Conservation (phyloP, 2,113 vertebrate genomes). For the Larimichthys polyactis region DNA sequence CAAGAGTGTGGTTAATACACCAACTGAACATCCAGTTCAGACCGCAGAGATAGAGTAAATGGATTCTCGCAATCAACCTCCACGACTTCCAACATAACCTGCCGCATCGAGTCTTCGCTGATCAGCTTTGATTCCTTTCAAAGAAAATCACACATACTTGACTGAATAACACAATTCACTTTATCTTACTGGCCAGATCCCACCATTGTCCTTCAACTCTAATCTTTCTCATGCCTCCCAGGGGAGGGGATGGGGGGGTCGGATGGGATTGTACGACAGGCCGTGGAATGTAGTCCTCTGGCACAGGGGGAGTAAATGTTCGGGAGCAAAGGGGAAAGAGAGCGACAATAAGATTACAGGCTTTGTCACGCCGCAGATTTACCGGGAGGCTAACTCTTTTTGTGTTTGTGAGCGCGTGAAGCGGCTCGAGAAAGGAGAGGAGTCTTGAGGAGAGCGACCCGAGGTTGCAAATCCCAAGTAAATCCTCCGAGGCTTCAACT, state of each 20-base stretch:
- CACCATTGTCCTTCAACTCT: conserved; percentile 41
- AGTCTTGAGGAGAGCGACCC: conserved; percentile 33
- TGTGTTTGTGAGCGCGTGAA: conserved; percentile 48
- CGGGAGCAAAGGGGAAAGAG: conserved; percentile 20
- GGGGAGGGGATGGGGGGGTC: conserved; percentile 15
- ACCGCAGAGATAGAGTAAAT: conserved; percentile 39
- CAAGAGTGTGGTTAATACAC: conserved; percentile 37
- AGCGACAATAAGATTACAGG: conserved; percentile 61
- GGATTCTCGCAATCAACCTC: conserved; percentile 7
- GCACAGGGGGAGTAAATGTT: conserved; percentile 54
- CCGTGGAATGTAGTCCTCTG: conserved; percentile 66
- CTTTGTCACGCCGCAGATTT: conserved; percentile 62
- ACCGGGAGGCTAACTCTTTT: conserved; percentile 46
- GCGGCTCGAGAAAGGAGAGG: conserved; percentile 23
- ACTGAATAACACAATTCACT: conserved; percentile 17
- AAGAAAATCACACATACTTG: not conserved
- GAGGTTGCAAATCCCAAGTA: conserved; percentile 33
- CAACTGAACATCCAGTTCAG: conserved; percentile 47
- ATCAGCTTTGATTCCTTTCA: conserved; percentile 36
- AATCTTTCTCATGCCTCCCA: conserved; percentile 32
- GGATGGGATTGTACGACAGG: conserved; percentile 49
- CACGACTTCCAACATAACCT: conserved; percentile 32
- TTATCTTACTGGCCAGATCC: conserved; percentile 23
- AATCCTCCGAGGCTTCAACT: conserved; percentile 41
- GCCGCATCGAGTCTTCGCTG: conserved; percentile 1